A percentile compares a stretch with the other conserved stretches of the same genome.
Evolutionary conservation across 2,113 vertebrate species (phyloP).

Genomic region (Burhinus oedicnemus): DNA sequence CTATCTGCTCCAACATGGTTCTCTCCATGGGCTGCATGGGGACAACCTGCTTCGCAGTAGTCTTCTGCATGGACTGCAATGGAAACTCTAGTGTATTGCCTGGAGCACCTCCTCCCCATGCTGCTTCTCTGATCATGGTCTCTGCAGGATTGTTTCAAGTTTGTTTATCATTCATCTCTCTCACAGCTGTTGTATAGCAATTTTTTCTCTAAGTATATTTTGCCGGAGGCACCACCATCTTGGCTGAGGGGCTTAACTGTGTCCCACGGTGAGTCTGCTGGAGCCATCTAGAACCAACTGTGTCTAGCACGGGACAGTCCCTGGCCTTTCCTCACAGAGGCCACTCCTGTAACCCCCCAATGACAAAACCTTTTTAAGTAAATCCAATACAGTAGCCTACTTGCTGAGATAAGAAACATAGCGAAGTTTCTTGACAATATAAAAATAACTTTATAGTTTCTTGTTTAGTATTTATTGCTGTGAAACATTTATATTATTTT

Average conservation of each 20-base stretch:
- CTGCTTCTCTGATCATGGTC: fast-evolving
- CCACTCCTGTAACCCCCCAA: not conserved
- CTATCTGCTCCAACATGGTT: not conserved
- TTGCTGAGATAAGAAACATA: not conserved
- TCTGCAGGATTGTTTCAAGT: not conserved
- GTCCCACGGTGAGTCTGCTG: not conserved
- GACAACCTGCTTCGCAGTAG: fast-evolving
- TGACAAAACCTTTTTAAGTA: not conserved
- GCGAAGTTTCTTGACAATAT: not conserved
- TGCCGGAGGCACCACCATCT: not conserved
- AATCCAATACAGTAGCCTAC: not conserved
- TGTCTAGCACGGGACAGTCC: not conserved
- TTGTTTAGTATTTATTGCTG: not conserved
- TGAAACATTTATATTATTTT: not conserved
- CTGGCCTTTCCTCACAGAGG: not conserved
- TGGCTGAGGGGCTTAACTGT: not conserved
- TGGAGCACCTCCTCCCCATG: not conserved
- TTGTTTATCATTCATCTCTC: not conserved
- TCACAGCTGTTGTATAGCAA: not conserved
- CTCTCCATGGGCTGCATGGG: not conserved
- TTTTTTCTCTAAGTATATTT: not conserved
- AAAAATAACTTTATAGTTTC: not conserved
- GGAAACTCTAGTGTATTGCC: fast-evolving
- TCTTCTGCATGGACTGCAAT: not conserved
- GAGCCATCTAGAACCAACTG: not conserved